Evolutionary conservation across 2,888 invertebrate species (phyloP), one percentile per base, ranked within the genome.

Genomic region (Chrysina gloriosa): DNA sequence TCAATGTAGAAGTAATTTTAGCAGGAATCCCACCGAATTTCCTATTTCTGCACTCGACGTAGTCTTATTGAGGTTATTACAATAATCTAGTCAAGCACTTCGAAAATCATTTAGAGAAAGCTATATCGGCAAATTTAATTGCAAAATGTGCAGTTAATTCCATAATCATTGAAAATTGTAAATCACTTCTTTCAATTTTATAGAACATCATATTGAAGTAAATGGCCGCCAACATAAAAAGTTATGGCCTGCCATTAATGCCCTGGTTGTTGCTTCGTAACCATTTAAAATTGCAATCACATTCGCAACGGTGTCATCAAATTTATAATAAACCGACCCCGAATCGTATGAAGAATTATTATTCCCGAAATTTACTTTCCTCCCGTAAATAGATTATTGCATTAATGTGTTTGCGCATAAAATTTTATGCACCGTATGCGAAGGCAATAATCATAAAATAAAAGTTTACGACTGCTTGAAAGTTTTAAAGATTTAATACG

Each of bases 401-500:
- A 5, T 5, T 23, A 42, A 42, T 36, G 36, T 42, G 19, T 56
- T 56, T 19, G 21, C 16, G 14, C 25, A 61, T 42, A 61, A 42
- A 61, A 61, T 61, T 61, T 61, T 61, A 61, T 61, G 16, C 9
- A 9, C 58, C 58, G 45, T 61, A 61, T 61, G 58, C 29, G 29
- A 61, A 61, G 27, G 58, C 42, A 61, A 61, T 61, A 61, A 61
- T 42, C 58, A 29, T 61, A 39, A 61, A 27, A 61, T 61, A 16
- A 42, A 61, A 39, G 42, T 61, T 61, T 61, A 61, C 21, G 56
- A 23, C 16, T n/a, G 19, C 11, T 14, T 42, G 42, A 61, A 61
- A 27, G 29, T 52, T 31, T 56, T 61, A 42, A 25, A 27, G 27
- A 61, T 45, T 42, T 25, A 61, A 61, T 61, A 61, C 29, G 16